These are phyloP conservation scores for Melitaea cinxia DNA, from an alignment of 1,140 invertebrate genomes.

Conservation along the genomic window DNA sequence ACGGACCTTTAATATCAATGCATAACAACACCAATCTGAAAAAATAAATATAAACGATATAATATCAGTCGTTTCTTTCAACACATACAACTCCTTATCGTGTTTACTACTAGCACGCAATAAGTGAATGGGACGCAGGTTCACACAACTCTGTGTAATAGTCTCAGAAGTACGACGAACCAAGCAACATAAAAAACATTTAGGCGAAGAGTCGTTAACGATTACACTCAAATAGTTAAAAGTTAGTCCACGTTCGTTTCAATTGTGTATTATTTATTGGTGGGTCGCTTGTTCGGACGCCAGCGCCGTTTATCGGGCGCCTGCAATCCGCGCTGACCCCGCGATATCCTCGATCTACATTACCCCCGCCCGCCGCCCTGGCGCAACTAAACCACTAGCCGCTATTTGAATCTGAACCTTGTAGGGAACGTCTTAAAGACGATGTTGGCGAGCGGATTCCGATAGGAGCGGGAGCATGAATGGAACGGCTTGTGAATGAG, in stretches of 20 bases:
- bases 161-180: constrained; percentile 12
- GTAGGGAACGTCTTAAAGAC: constrained; percentile 45
- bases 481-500: constrained; percentile 78
- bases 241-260: constrained; percentile 25
- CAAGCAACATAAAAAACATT: background rate
- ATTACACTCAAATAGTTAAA: constrained; percentile 14
- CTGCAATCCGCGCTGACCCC: constrained; percentile 79
- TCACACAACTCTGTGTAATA: constrained; percentile 31
- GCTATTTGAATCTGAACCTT: constrained; percentile 49
- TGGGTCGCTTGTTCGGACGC: constrained; percentile 55
- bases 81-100: constrained; percentile 52
- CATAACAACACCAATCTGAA: constrained; percentile 7
- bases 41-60: constrained; percentile 38
- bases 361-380: constrained; percentile 63
- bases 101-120: constrained; percentile 51
- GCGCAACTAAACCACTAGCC: constrained; percentile 18
- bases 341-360: constrained; percentile 77
- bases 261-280: constrained; percentile 46
- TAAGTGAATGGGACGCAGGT: constrained; percentile 42
- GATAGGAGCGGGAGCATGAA: constrained; percentile 69
- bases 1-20: constrained; percentile 13
- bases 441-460: constrained; percentile 39
- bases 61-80: constrained; percentile 49
- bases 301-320: constrained; percentile 73
- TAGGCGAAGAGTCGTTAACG: background rate